Conservation (phyloP, 2,113 vertebrate genomes). For the Entomyzon cyanotis region DNA sequence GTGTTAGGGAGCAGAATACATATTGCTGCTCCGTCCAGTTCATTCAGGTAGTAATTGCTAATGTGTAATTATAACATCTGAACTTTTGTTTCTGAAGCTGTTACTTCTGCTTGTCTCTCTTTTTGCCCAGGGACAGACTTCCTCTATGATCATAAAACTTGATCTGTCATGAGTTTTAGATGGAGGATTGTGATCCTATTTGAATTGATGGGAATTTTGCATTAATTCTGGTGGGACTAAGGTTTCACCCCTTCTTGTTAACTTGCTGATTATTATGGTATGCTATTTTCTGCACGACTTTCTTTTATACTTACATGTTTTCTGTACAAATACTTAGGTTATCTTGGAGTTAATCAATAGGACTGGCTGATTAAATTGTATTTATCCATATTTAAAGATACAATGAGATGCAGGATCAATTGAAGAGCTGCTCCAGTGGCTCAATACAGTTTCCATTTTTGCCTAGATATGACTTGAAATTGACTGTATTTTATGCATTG, state of each 20-base stretch:
- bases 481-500: constrained; percentile 45
- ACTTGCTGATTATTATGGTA: neutral
- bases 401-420: constrained; percentile 37
- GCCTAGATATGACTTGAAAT: constrained; percentile 14
- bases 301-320: neutral
- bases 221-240: neutral
- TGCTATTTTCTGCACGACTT: neutral
- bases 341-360: constrained; percentile 26
- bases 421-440: neutral
- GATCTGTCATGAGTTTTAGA: neutral
- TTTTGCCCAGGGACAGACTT: neutral
- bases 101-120: neutral
- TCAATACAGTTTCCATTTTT: constrained; percentile 33
- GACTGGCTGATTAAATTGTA: constrained; percentile 1
- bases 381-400: constrained; percentile 43
- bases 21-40: neutral
- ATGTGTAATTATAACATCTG: neutral
- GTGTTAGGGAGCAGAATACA: neutral
- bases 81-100: neutral
- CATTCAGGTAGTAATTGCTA: neutral
- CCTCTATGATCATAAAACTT: neutral
- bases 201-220: neutral
- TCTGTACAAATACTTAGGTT: neutral
- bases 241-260: neutral
- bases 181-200: neutral